Evolutionary conservation across 2,113 vertebrate genomes (phyloP), one percentile per base, ranked within the genome.

Genomic region (Picathartes gymnocephalus): DNA sequence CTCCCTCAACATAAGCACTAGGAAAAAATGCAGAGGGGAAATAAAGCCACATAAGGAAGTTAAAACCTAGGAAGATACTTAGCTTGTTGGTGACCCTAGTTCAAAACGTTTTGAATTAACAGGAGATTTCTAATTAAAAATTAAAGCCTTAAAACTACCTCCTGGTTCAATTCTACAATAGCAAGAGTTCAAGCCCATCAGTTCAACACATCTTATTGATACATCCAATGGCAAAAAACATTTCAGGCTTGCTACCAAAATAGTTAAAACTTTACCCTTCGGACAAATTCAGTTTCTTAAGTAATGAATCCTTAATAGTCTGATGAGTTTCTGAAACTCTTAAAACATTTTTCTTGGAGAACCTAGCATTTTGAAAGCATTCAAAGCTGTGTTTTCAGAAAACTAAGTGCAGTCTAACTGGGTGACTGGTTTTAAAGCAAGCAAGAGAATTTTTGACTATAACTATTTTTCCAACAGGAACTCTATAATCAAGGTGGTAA

Each of bases 351-450:
- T 90, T 53, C 40, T 40, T 73, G 27, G 48, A 90, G 64, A 80
- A 93, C 72, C 79, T 69, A 94, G 92, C 90, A 96, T 92, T 91
- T 73, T 78, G 79, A 82, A 94, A 95, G 82, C 44, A 66, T 51
- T 82, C 30, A 30, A 66, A 56, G 35, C 7, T 65, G n/a, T 51
- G 10, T 76, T 71, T 72, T 77, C 27, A 42, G 88, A 77, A 91
- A 90, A 88, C 40, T 70, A 73, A 81, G 70, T 84, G 65, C 53
- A 66, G 15, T 86, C 64, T 72, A 87, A 50, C 28, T 8, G 33
- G 17, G 28, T 90, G 68, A 54, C 60, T 88, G 13, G 33, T 90
- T 95, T 86, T 71, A 80, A 78, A 74, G 83, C 60, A 88, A 88
- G 90, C 24, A 74, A 80, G 28, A 86, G 28, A 76, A 85, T 48